These are phyloP conservation scores for Mugil cephalus DNA, from an alignment of 2,113 vertebrate species.

Conservation along the genomic window DNA sequence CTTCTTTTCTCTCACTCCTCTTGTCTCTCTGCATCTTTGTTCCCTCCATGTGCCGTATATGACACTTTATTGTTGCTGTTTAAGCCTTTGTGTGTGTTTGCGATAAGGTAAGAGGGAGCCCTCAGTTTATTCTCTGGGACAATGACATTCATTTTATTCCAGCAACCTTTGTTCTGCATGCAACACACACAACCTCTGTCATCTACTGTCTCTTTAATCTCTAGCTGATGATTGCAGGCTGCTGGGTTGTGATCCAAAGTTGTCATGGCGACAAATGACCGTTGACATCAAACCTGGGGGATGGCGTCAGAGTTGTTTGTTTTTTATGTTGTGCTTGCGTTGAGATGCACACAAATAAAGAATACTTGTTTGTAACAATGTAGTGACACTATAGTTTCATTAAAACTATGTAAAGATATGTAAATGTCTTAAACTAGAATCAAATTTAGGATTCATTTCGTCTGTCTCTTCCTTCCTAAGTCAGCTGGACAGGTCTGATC, in stretches of 20 bases:
- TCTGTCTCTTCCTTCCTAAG: no score
- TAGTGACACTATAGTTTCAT: no score
- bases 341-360: not conserved
- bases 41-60: constrained; percentile 5
- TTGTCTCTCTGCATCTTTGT: constrained; percentile 37
- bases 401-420: not conserved
- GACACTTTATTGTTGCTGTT: constrained; percentile 28
- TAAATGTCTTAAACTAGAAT: not conserved
- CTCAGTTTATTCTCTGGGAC: constrained; percentile 36
- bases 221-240: constrained; percentile 44
- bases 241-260: constrained; percentile 51
- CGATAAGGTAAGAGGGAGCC: constrained; percentile 31
- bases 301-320: constrained; percentile 3
- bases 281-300: constrained; percentile 44
- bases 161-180: constrained; percentile 35
- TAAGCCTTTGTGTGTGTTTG: constrained; percentile 9
- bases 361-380: not conserved
- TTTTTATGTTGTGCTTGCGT: not conserved
- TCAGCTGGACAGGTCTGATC: no score
- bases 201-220: constrained; percentile 56
- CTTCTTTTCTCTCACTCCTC: constrained; percentile 8
- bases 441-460: not conserved
- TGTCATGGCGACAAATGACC: constrained; percentile 39
- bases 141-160: constrained; percentile 45
- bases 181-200: constrained; percentile 21